phyloP scores from a whole-genome alignment of 2,113 vertebrate genomes.

The Elachura formosa region DNA sequence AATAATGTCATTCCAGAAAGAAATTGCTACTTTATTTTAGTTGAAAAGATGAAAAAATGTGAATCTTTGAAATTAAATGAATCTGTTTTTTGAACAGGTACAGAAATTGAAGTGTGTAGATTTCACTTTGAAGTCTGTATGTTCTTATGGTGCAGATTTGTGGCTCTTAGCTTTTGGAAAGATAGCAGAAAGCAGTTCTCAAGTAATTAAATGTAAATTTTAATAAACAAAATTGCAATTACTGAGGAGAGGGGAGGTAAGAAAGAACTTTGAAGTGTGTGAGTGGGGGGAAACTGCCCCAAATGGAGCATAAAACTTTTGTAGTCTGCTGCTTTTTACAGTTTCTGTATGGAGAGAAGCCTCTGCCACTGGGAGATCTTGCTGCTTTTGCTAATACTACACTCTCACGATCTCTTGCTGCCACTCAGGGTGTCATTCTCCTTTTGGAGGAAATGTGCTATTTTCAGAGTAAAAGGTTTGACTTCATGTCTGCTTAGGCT shows the following conservation, averaged over 20 bases:
- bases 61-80: conserved; percentile 39
- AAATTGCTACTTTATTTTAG: conserved; percentile 25
- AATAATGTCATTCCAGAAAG: not conserved
- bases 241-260: not conserved
- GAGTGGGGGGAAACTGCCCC: not conserved
- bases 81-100: not conserved
- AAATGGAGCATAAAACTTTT: not conserved
- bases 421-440: not conserved
- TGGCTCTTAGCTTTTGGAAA: conserved; percentile 55
- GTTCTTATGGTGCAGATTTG: conserved; percentile 51
- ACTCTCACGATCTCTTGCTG: not conserved
- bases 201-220: conserved; percentile 12
- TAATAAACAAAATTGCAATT: conserved; percentile 35
- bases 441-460: not conserved
- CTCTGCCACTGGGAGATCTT: not conserved
- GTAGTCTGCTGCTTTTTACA: not conserved
- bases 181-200: not conserved
- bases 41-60: conserved; percentile 46
- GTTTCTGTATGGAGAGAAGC: not conserved
- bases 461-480: not conserved
- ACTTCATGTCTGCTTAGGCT: not conserved
- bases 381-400: not conserved
- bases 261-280: conserved; percentile 11
- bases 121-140: conserved; percentile 59
- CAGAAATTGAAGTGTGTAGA: conserved; percentile 41